Evolutionary conservation across 2,888 invertebrate species (phyloP), one percentile per base, ranked within the genome.

Genomic region (Chaetogeoica ovagalla): DNA sequence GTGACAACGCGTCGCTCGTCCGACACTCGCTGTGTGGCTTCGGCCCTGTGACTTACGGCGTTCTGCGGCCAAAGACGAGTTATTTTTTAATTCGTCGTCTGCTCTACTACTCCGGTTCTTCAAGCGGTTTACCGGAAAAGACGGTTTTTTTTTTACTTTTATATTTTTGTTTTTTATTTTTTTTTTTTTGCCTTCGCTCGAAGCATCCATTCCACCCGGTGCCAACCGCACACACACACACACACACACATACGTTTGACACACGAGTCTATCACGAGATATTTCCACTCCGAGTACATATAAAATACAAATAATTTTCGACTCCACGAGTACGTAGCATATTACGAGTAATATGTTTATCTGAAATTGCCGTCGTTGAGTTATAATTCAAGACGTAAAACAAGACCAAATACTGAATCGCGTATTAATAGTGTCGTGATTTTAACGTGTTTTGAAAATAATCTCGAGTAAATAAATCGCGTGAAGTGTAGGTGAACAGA

Each of bases 41-140:
- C 43, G 43, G 37, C 66, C 39, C 39, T 39, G 21, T 37, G 48
- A 15, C 48, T 48, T 48, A 13, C 1, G 13, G 48, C 15, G 48
- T 13, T 3, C 15, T 43, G 21, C 19, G 43, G n/a, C 15, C 11
- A 30, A 1, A n/a, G n/a, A 39, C 65, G 13, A 65, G 39, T 65
- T 65, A 39, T 39, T 39, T 39, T 39, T 8, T 4, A 4, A 39
- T 65, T 19, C n/a, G 65, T 65, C 39, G 39, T 65, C 65, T 39
- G 48, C 21, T 66, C 66, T 43, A 2, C 66, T 43, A n/a, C n/a
- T 43, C 39, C 13, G 66, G n/a, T n/a, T n/a, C n/a, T 66, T 66
- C 43, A 66, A 66, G 21, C 66, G 66, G 66, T 21, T 48, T 66
- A 21, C 15, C 43, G 37, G 65, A 68, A 68, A 30, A 59, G 48